A percentile compares a stretch with the other conserved stretches of the same genome.
These are phyloP conservation scores for Todiramphus saurophagus DNA, from an alignment of 2,113 vertebrate species.

Conservation along the genomic window DNA sequence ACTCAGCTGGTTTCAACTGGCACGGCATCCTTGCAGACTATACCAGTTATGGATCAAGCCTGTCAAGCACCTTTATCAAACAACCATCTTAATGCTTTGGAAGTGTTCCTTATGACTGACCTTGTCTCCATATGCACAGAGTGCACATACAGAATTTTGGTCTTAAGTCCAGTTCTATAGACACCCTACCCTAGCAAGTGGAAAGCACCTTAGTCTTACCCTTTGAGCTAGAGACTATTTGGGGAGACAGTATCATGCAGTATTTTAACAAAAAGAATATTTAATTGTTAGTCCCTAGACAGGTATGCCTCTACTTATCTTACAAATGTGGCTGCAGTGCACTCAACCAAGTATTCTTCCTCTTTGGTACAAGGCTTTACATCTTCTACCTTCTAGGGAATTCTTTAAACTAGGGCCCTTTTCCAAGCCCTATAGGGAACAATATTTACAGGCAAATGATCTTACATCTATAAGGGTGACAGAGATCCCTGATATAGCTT, in stretches of 20 bases:
- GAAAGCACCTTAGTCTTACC: background rate
- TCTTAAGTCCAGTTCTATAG: background rate
- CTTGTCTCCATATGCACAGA: background rate
- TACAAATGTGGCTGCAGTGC: background rate
- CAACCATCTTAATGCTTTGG: background rate
- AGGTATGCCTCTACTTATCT: background rate
- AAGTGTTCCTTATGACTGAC: background rate
- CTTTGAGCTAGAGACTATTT: background rate
- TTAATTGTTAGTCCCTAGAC: background rate
- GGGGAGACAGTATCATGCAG: background rate
- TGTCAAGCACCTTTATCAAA: background rate
- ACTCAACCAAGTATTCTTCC: background rate
- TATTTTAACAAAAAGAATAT: background rate
- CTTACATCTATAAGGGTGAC: background rate
- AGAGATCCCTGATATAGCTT: background rate
- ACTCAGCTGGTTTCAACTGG: constrained; percentile 9
- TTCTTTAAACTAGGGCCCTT: background rate
- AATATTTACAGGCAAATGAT: background rate
- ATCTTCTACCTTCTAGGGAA: background rate
- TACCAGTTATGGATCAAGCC: background rate
- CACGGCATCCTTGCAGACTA: background rate
- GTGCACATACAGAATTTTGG: background rate
- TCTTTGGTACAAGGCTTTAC: background rate
- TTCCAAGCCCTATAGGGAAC: background rate
- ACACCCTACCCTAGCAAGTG: background rate